These are phyloP conservation scores for Pasiphila rectangulata DNA, from an alignment of 2,888 invertebrate species.

Conservation along the genomic window DNA sequence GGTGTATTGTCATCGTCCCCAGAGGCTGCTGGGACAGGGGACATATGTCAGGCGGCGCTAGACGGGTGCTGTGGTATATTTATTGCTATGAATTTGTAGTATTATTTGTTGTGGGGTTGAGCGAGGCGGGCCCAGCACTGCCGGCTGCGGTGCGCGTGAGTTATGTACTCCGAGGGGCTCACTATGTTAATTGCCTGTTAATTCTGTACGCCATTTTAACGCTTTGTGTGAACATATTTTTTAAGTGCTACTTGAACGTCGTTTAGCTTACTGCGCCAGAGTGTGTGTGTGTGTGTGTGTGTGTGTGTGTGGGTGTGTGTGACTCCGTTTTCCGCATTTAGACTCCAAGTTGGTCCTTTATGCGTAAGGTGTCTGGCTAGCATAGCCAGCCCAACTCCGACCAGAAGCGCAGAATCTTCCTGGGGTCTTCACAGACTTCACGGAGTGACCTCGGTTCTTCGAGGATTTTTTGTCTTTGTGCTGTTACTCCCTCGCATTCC, in stretches of 20 bases:
- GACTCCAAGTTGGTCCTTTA: too few species aligned
- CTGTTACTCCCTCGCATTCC: too few species aligned
- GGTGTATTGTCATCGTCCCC: conserved; percentile 30
- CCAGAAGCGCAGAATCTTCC: too few species aligned
- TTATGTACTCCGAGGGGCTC: conserved; percentile 35
- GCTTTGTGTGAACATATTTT: conserved; percentile 10
- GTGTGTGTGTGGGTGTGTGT: too few species aligned
- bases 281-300: too few species aligned
- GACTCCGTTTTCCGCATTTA: too few species aligned
- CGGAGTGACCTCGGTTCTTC: too few species aligned
- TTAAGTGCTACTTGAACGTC: not conserved
- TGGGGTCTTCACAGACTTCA: too few species aligned
- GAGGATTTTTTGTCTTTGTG: too few species aligned
- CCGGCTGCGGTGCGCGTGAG: conserved; percentile 38
- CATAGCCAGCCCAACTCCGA: too few species aligned
- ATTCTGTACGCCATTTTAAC: conserved; percentile 29
- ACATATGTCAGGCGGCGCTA: conserved; percentile 32
- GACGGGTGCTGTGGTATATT: conserved; percentile 45
- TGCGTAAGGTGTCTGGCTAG: too few species aligned
- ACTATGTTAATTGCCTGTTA: conserved; percentile 36
- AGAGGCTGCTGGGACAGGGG: conserved; percentile 39
- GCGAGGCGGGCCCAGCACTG: conserved; percentile 44
- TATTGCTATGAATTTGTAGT: conserved; percentile 57
- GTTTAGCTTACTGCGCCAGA: too few species aligned
- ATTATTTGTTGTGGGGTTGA: conserved; percentile 42